Conservation (phyloP, 1,140 invertebrate species). For the Rhyacophila brunnea region DNA sequence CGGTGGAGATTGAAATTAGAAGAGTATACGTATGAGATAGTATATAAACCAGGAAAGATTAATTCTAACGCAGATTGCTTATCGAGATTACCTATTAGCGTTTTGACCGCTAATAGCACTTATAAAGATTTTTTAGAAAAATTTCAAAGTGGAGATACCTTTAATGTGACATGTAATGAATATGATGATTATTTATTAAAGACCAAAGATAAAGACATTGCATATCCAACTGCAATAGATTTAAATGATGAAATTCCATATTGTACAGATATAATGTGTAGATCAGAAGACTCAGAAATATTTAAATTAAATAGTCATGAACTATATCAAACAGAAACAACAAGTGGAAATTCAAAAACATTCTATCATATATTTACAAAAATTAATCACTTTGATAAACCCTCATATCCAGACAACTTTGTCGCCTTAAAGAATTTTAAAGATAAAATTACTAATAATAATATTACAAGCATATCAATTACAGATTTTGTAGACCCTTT, state of each 20-base stretch:
- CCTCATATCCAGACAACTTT: conserved; percentile 27
- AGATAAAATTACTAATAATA: conserved; percentile 14
- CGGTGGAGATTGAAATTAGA: conserved; percentile 2
- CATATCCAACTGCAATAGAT: conserved; percentile 5
- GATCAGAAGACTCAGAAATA: conserved; percentile 5
- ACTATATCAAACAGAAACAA: neutral
- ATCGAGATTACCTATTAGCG: neutral
- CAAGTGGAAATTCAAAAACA: neutral
- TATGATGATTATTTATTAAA: conserved; percentile 10
- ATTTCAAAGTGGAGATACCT: neutral
- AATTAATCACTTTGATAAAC: conserved; percentile 30
- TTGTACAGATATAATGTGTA: conserved; percentile 1
- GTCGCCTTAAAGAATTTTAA: conserved; percentile 19
- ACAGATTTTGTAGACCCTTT: conserved; percentile 8
- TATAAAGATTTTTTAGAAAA: conserved; percentile 9
- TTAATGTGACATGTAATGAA: conserved; percentile 6
- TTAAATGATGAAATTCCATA: conserved; percentile 3
- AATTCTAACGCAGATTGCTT: neutral
- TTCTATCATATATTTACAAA: conserved; percentile 28
- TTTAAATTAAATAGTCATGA: conserved; percentile 7
- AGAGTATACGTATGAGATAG: too few relatives aligned
- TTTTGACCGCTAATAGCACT: neutral
- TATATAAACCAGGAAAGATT: conserved; percentile 1
- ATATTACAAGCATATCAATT: conserved; percentile 18
- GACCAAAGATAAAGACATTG: conserved; percentile 7